Percentiles rank a stretch among this genome's conserved stretches.
These are phyloP conservation scores for Momotus momota DNA, from an alignment of 2,797 vertebrate species.

Conservation along the genomic window DNA sequence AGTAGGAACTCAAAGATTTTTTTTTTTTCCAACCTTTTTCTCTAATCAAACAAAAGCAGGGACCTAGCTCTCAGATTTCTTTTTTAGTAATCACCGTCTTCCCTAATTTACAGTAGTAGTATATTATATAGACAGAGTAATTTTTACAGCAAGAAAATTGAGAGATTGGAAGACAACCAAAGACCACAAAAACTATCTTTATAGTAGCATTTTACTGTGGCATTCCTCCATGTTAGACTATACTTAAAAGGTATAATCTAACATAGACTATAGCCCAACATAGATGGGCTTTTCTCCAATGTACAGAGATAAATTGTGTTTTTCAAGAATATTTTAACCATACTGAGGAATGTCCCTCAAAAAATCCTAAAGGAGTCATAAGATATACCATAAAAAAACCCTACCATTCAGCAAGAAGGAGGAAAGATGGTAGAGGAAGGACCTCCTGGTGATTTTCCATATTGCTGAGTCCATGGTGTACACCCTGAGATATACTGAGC, in stretches of 20 bases:
- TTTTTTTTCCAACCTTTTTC: not conserved
- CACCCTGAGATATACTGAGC: not conserved
- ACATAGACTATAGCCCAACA: too few species aligned
- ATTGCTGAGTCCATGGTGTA: not conserved
- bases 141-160: not conserved
- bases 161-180: not conserved
- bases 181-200: not conserved
- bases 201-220: not conserved
- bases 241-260: not conserved
- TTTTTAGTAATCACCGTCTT: not conserved
- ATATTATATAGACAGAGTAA: not conserved
- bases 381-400: not conserved
- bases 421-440: not conserved
- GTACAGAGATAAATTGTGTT: not conserved
- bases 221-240: not conserved
- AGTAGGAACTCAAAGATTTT: not conserved
- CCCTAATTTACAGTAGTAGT: not conserved
- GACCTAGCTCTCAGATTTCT: not conserved
- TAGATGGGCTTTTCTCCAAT: not conserved
- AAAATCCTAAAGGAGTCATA: not conserved
- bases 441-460: not conserved
- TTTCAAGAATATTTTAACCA: not conserved
- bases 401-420: not conserved
- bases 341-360: not conserved
- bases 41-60: not conserved